Percentiles rank a stretch among this genome's conserved stretches.
Evolutionary conservation across 92 coral and sea anemone species (phyloP).

Genomic region (Zoanthus solanderi): DNA sequence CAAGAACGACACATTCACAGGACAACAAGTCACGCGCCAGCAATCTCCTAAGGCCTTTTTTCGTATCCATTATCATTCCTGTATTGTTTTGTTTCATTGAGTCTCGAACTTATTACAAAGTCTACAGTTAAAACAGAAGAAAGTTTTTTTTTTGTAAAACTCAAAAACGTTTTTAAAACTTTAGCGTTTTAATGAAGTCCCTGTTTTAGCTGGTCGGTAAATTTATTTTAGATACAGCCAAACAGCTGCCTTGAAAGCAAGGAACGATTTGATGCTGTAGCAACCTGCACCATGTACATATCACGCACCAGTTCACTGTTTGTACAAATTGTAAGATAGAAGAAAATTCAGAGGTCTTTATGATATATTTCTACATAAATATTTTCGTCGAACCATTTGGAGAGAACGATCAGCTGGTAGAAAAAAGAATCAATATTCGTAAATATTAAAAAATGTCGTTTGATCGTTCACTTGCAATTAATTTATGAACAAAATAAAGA

Average conservation of each 20-base stretch:
- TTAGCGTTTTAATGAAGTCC: conserved; percentile 6
- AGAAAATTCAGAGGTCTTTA: conserved; percentile 53
- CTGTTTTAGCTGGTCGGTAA: conserved; percentile 8
- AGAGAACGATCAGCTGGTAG: conserved; percentile 22
- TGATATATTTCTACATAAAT: conserved; percentile 63
- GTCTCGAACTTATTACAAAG: conserved; percentile 13
- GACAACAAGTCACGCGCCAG: conserved; percentile 15
- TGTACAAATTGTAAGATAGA: conserved; percentile 48
- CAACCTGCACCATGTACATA: conserved; percentile 3
- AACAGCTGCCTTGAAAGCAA: neutral
- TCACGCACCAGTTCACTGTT: conserved; percentile 7
- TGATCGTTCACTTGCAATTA: conserved; percentile 70
- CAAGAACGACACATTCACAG: neutral
- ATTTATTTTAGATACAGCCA: neutral
- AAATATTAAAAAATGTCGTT: conserved; percentile 56
- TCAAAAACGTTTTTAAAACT: neutral
- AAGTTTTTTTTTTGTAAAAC: neutral
- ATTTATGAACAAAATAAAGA: conserved; percentile 60
- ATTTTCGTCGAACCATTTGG: conserved; percentile 54
- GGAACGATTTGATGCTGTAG: neutral
- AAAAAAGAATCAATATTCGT: conserved; percentile 10
- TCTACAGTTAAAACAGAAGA: conserved; percentile 6
- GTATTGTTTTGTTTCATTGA: conserved; percentile 16
- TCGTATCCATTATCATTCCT: neutral
- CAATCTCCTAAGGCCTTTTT: neutral